Evolutionary conservation across 2,797 vertebrate genomes (phyloP).

Genomic region (Sus cebifrons): DNA sequence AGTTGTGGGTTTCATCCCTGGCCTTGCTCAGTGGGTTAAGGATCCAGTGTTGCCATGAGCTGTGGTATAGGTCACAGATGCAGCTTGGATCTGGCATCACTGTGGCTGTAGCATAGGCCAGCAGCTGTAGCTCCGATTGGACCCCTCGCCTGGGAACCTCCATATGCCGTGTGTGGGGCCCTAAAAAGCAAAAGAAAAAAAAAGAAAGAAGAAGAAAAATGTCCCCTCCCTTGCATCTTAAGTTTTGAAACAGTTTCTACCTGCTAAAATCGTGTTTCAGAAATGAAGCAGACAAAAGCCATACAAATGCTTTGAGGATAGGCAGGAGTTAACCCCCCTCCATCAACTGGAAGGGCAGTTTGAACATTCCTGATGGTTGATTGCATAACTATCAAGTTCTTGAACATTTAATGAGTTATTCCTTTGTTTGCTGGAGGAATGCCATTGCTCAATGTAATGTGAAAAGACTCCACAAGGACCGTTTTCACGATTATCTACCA

Average conservation of each 20-base stretch:
- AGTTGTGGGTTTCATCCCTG: too few relatives aligned
- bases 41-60: too few relatives aligned
- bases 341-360: neutral
- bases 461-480: slow-evolving; percentile 59
- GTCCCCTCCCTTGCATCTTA: neutral
- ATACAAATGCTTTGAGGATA: neutral
- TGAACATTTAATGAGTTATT: slow-evolving; percentile 11
- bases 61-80: too few relatives aligned
- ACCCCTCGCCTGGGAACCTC: too few relatives aligned
- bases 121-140: too few relatives aligned
- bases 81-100: too few relatives aligned
- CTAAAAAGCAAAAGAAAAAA: too few relatives aligned
- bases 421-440: slow-evolving; percentile 49
- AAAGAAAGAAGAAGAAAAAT: neutral
- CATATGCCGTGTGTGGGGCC: too few relatives aligned
- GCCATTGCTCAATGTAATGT: slow-evolving; percentile 62
- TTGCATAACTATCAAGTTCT: slow-evolving; percentile 49
- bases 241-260: slow-evolving; percentile 51
- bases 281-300: neutral
- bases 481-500: slow-evolving; percentile 21
- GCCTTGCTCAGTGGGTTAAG: too few relatives aligned
- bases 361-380: slow-evolving; percentile 21
- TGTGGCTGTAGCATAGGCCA: too few relatives aligned
- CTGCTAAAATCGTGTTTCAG: slow-evolving; percentile 21
- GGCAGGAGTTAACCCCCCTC: neutral